Conservation (phyloP, 92 coral and sea anemone species). For the Palythoa heliodiscus region DNA sequence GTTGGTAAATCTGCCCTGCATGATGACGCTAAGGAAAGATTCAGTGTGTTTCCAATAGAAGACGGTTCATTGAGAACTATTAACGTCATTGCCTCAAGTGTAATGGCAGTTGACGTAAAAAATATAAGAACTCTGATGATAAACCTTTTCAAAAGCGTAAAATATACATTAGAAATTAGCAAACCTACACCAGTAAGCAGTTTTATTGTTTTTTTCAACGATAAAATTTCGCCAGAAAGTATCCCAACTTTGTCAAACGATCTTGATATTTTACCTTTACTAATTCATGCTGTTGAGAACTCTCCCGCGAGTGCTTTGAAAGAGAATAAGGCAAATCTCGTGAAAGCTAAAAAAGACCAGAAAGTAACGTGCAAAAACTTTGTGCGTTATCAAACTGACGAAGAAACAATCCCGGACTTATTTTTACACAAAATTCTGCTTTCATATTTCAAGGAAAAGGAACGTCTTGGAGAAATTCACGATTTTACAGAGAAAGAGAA, state of each 20-base stretch:
- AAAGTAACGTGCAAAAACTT: not conserved
- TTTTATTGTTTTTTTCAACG: not conserved
- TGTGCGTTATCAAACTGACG: not conserved
- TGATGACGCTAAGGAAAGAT: not conserved
- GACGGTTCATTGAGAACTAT: not conserved
- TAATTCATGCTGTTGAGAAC: not conserved
- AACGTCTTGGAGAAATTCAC: slow-evolving; percentile 6
- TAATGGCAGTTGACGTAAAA: not conserved
- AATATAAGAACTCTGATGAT: not conserved
- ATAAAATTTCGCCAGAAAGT: not conserved
- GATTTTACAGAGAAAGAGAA: not conserved
- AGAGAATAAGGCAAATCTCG: not conserved
- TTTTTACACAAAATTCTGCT: slow-evolving; percentile 10
- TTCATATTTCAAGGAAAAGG: not conserved
- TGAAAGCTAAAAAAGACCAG: not conserved
- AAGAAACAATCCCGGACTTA: not conserved
- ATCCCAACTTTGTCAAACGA: slow-evolving; percentile 16
- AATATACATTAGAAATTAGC: not conserved
- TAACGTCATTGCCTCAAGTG: not conserved
- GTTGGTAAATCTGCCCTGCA: too few species aligned
- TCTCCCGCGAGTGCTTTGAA: not conserved
- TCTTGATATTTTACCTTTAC: slow-evolving; percentile 10
- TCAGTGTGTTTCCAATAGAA: not conserved
- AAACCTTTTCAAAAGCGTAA: not conserved
- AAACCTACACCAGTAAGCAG: not conserved